These are phyloP conservation scores for Notodonta ziczac DNA, from an alignment of 2,888 invertebrate genomes.

Conservation along the genomic window DNA sequence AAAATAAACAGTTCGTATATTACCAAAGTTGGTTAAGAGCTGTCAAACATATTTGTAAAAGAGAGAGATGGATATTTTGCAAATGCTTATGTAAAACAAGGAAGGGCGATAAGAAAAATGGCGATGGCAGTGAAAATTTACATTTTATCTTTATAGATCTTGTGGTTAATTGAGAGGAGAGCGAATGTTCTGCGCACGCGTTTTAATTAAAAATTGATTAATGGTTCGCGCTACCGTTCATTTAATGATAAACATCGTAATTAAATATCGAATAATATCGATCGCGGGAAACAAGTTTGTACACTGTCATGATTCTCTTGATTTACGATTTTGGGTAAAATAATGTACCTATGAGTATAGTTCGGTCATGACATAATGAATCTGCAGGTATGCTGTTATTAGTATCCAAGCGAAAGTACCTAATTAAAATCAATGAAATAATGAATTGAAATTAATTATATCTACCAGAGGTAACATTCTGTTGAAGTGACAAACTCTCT, in stretches of 20 bases:
- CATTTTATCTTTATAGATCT: slow-evolving; percentile 72
- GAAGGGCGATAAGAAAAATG: slow-evolving; percentile 51
- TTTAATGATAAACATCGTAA: slow-evolving; percentile 51
- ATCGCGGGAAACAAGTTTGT: slow-evolving; percentile 15
- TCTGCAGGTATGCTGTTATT: no score
- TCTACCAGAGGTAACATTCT: no score
- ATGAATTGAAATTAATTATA: no score
- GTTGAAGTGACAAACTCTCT: no score
- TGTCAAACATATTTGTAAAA: slow-evolving; percentile 36
- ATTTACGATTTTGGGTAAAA: no score
- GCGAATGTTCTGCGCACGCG: slow-evolving; percentile 61
- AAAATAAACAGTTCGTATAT: neutral
- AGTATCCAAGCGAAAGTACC: no score
- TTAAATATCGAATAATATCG: slow-evolving; percentile 27
- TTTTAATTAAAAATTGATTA: slow-evolving; percentile 76
- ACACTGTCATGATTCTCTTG: no score
- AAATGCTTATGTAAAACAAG: slow-evolving; percentile 33
- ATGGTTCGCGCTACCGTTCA: slow-evolving; percentile 64
- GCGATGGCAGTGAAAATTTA: slow-evolving; percentile 56
- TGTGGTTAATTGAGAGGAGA: slow-evolving; percentile 70
- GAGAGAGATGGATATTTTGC: slow-evolving; percentile 37
- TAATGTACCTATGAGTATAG: no score
- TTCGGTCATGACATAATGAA: no score
- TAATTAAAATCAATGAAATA: no score
- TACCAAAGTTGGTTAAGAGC: slow-evolving; percentile 24